A percentile compares a stretch with the other conserved stretches of the same genome.
Conservation (phyloP, 2,113 vertebrate genomes). For the Neotoma lepida region DNA sequence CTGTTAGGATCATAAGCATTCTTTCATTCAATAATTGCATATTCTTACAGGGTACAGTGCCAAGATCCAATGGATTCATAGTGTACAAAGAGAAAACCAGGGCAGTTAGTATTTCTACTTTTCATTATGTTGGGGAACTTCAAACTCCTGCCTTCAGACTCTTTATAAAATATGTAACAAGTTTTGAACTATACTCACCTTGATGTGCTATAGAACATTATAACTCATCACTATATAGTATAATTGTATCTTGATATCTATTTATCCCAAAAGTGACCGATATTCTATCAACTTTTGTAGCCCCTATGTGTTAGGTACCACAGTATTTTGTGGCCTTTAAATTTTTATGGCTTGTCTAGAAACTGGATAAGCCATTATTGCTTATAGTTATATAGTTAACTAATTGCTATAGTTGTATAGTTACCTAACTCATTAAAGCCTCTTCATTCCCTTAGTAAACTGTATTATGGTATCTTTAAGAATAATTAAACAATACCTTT, state of each 20-base stretch:
- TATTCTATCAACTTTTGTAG: neutral
- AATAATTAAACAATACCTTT: neutral
- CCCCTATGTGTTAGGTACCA: neutral
- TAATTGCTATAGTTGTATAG: neutral
- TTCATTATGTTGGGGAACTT: neutral
- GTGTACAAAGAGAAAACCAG: neutral
- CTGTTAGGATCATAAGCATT: neutral
- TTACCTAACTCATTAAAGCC: slow-evolving; percentile 8
- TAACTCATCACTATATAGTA: neutral
- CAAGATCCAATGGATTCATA: neutral
- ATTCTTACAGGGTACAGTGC: neutral
- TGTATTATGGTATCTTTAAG: neutral
- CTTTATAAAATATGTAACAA: neutral
- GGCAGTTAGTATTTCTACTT: neutral
- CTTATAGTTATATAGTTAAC: neutral
- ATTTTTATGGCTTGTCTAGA: neutral
- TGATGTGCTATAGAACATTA: neutral
- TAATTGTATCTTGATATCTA: neutral
- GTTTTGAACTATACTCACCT: neutral
- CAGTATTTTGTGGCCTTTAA: neutral
- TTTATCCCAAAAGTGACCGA: neutral
- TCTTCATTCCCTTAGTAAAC: neutral
- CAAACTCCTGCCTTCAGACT: neutral
- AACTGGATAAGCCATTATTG: neutral
- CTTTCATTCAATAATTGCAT: neutral